A percentile compares a stretch with the other conserved stretches of the same genome.
Conservation (phyloP, 37 sponge, comb jelly and placozoan species). For the Dysidea cf. avara region DNA sequence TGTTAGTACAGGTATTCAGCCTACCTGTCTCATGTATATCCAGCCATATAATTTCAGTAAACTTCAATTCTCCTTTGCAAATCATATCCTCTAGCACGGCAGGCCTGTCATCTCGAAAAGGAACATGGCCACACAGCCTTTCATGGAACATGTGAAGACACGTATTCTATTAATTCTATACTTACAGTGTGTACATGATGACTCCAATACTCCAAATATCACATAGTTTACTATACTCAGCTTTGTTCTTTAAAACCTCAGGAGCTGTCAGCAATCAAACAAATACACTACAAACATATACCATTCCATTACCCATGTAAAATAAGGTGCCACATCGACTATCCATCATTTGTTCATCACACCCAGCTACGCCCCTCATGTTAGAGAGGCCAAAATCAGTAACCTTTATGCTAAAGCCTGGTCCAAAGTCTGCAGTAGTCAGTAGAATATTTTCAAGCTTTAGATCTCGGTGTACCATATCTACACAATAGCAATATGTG, state of each 20-base stretch:
- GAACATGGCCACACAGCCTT: constrained; percentile 70
- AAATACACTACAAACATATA: neutral
- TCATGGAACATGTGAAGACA: neutral
- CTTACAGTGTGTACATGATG: constrained; percentile 94
- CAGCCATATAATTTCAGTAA: constrained; percentile 62
- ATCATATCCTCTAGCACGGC: constrained; percentile 64
- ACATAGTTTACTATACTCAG: constrained; percentile 88
- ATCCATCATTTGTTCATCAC: constrained; percentile 69
- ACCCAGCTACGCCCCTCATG: constrained; percentile 57
- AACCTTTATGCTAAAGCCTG: constrained; percentile 47
- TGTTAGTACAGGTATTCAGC: too few species aligned
- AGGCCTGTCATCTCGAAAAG: constrained; percentile 46
- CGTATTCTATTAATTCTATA: neutral
- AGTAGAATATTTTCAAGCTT: constrained; percentile 66
- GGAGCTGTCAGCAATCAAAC: constrained; percentile 67
- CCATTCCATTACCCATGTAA: constrained; percentile 78
- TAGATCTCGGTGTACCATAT: constrained; percentile 73
- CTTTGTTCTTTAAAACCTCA: constrained; percentile 82
- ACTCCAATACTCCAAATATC: constrained; percentile 98
- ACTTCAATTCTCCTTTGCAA: constrained; percentile 46
- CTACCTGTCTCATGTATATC: constrained; percentile 48
- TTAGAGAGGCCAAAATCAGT: constrained; percentile 91
- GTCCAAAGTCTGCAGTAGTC: constrained; percentile 20
- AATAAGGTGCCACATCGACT: constrained; percentile 83
- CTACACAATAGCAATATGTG: constrained; percentile 15